A percentile compares a stretch with the other conserved stretches of the same genome.
Evolutionary conservation across 1,140 invertebrate genomes (phyloP).

Genomic region (Xylocopa sonorina): DNA sequence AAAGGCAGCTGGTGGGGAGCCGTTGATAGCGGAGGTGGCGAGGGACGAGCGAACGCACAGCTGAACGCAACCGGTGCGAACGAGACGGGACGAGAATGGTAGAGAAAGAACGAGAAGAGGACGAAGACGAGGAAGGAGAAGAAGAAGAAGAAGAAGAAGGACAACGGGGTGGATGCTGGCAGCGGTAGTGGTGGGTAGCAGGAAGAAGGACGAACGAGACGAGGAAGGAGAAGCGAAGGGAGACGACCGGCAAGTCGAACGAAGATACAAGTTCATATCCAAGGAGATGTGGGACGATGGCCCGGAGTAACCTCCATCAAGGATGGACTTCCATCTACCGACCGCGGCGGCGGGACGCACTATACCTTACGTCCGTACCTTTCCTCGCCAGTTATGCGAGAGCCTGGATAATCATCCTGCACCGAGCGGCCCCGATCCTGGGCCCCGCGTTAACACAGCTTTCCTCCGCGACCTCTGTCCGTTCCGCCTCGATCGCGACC

Average conservation of each 20-base stretch:
- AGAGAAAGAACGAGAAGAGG: no score
- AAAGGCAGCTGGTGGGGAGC: slow-evolving; percentile 14
- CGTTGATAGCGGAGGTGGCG: slow-evolving; percentile 24
- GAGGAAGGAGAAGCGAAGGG: slow-evolving; percentile 64
- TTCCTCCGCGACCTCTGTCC: no score
- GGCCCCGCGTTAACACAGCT: no score
- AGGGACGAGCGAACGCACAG: slow-evolving; percentile 18
- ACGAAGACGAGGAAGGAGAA: no score
- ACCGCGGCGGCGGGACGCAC: slow-evolving; percentile 56
- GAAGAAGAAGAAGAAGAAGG: no score
- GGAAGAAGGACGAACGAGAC: slow-evolving; percentile 68
- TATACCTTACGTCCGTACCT: slow-evolving; percentile 57
- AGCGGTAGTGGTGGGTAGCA: slow-evolving; percentile 32
- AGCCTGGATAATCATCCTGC: slow-evolving; percentile 56
- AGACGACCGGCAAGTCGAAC: slow-evolving; percentile 69
- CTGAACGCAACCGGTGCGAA: slow-evolving; percentile 30
- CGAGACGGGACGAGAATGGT: slow-evolving; percentile 18
- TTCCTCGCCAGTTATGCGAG: slow-evolving; percentile 53
- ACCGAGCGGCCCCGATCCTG: slow-evolving; percentile 60
- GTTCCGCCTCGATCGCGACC: no score
- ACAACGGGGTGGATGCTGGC: not conserved
- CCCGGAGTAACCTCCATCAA: slow-evolving; percentile 81
- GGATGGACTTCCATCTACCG: slow-evolving; percentile 77
- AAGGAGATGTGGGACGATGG: slow-evolving; percentile 81
- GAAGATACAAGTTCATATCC: slow-evolving; percentile 79